Conservation (phyloP, 2,797 vertebrate species). For the Spinibarbus caldwelli region DNA sequence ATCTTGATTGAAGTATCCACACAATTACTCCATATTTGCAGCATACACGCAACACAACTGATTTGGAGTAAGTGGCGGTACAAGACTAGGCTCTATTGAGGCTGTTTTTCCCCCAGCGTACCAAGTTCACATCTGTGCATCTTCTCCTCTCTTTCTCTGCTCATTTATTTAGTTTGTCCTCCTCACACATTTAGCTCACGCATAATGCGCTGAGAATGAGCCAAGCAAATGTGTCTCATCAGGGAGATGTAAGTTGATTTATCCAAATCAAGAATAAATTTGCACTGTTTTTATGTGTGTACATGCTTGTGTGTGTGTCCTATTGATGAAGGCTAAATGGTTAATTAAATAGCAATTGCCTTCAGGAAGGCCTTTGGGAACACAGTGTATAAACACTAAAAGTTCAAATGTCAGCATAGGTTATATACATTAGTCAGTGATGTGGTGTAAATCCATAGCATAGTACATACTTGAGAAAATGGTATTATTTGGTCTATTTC, state of each 20-base stretch:
- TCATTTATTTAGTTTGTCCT: slow-evolving; percentile 58
- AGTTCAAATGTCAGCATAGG: slow-evolving; percentile 52
- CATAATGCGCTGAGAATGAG: slow-evolving; percentile 53
- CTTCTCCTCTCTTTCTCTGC: slow-evolving; percentile 42
- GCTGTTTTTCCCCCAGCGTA: slow-evolving; percentile 8
- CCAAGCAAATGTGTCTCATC: slow-evolving; percentile 50
- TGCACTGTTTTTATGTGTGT: slow-evolving; percentile 24
- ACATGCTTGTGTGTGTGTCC: slow-evolving; percentile 42
- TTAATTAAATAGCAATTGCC: slow-evolving; percentile 79
- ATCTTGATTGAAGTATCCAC: slow-evolving; percentile 8
- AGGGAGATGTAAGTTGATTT: slow-evolving; percentile 58
- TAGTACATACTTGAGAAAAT: not conserved
- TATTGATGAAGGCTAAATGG: slow-evolving; percentile 63
- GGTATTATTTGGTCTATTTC: not conserved
- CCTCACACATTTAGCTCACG: slow-evolving; percentile 43
- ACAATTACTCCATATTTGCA: not conserved
- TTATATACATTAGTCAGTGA: slow-evolving; percentile 30
- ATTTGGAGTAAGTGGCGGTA: slow-evolving; percentile 36
- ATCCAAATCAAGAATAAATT: slow-evolving; percentile 62
- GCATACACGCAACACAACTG: slow-evolving; percentile 24
- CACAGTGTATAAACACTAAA: slow-evolving; percentile 59
- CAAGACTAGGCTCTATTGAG: slow-evolving; percentile 20
- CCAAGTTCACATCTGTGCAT: slow-evolving; percentile 41
- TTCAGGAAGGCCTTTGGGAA: slow-evolving; percentile 59
- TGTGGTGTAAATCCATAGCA: slow-evolving; percentile 24